Evolutionary conservation across 2,888 invertebrate species (phyloP).

Genomic region (Trachelus iudaicus): DNA sequence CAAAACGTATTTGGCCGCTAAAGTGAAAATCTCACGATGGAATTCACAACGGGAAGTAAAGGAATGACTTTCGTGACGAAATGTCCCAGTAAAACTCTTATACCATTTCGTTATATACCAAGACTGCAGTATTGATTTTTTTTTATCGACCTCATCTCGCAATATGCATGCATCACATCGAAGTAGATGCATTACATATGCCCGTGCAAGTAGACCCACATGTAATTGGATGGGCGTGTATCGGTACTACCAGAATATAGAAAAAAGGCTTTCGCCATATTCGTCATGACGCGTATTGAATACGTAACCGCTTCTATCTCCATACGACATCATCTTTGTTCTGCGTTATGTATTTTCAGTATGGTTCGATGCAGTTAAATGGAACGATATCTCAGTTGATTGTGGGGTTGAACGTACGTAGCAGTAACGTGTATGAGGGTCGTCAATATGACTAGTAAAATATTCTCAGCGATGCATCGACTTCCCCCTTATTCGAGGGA

Average conservation of each 20-base stretch:
- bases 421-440: background rate
- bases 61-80: background rate
- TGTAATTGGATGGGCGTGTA: background rate
- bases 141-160: background rate
- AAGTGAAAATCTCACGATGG: background rate
- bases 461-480: background rate
- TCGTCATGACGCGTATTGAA: background rate
- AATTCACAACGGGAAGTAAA: too few relatives aligned
- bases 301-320: background rate
- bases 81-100: background rate
- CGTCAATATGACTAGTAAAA: background rate
- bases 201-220: background rate
- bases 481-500: background rate
- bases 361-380: background rate
- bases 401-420: background rate
- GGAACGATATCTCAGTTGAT: background rate
- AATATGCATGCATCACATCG: background rate
- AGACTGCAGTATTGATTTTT: background rate
- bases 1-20: background rate
- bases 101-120: background rate
- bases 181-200: background rate
- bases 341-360: background rate
- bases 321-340: background rate
- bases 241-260: background rate
- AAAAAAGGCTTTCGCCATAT: background rate